Percentiles rank a stretch among this genome's conserved stretches.
These are phyloP conservation scores for Cheiracanthium punctorium DNA, from an alignment of 2,888 invertebrate genomes.

Conservation along the genomic window DNA sequence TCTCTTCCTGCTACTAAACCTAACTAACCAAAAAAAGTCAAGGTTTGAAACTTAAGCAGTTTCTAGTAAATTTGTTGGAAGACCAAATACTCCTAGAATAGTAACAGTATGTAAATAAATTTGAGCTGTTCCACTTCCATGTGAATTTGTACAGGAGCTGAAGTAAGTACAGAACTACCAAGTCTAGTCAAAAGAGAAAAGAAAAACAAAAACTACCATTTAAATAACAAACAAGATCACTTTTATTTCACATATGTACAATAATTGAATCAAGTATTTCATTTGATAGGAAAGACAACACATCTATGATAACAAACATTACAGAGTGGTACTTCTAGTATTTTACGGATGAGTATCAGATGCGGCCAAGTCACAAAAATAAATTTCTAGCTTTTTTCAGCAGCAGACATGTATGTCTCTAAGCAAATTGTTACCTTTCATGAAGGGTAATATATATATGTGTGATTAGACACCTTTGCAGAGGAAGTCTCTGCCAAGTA, in stretches of 20 bases:
- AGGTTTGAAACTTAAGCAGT: too few species aligned
- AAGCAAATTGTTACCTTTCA: constrained; percentile 35
- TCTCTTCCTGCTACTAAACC: too few species aligned
- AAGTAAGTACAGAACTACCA: too few species aligned
- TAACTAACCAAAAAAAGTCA: too few species aligned
- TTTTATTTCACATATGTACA: constrained; percentile 71
- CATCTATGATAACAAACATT: constrained; percentile 64
- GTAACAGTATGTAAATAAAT: too few species aligned
- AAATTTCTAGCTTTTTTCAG: constrained; percentile 65
- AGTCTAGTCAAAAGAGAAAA: too few species aligned
- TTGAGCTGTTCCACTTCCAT: too few species aligned
- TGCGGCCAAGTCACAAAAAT: constrained; percentile 62
- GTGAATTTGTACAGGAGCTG: too few species aligned
- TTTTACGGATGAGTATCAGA: constrained; percentile 60
- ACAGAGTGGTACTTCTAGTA: constrained; percentile 49
- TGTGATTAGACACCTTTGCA: constrained; percentile 21
- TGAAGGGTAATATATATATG: constrained; percentile 29
- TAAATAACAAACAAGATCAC: constrained; percentile 70
- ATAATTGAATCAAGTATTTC: constrained; percentile 63
- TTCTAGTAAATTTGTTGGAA: too few species aligned
- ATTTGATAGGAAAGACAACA: constrained; percentile 63
- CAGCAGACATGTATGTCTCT: constrained; percentile 40
- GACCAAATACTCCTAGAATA: too few species aligned
- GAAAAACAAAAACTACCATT: constrained; percentile 1
- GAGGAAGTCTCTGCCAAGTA: constrained; percentile 33